These are phyloP conservation scores for Chinchilla lanigera DNA, from an alignment of 2,113 vertebrate species.

Conservation along the genomic window DNA sequence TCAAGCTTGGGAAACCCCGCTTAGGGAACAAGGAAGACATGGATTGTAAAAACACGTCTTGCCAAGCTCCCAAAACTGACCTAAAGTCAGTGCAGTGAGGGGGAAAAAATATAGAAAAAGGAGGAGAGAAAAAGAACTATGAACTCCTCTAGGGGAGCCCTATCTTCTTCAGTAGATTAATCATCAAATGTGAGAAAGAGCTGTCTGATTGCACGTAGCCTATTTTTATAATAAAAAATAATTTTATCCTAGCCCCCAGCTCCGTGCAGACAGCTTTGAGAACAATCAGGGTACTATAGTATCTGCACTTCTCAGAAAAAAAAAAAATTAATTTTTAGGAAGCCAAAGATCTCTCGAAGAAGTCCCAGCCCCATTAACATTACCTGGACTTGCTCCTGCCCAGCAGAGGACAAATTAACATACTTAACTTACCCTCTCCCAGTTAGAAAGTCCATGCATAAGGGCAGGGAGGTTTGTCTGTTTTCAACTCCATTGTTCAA, in stretches of 20 bases:
- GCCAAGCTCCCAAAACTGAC: conserved; percentile 33
- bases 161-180: neutral
- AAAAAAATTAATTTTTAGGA: neutral
- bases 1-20: conserved; percentile 80
- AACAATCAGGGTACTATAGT: neutral
- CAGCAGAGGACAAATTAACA: too few species aligned
- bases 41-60: conserved; percentile 74
- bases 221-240: neutral
- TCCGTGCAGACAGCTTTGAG: neutral
- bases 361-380: neutral
- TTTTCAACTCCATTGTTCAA: neutral
- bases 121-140: neutral
- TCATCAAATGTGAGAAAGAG: neutral
- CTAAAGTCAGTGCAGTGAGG: conserved; percentile 65
- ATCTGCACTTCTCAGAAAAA: neutral
- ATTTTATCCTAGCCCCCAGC: neutral
- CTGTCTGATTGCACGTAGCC: neutral
- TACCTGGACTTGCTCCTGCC: neutral
- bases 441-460: neutral
- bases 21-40: conserved; percentile 51
- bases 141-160: neutral
- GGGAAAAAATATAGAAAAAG: conserved; percentile 13
- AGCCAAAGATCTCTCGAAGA: neutral
- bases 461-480: neutral
- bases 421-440: neutral